These are phyloP conservation scores for Ectropis crepuscularia DNA, from an alignment of 2,888 invertebrate genomes.

Conservation along the genomic window DNA sequence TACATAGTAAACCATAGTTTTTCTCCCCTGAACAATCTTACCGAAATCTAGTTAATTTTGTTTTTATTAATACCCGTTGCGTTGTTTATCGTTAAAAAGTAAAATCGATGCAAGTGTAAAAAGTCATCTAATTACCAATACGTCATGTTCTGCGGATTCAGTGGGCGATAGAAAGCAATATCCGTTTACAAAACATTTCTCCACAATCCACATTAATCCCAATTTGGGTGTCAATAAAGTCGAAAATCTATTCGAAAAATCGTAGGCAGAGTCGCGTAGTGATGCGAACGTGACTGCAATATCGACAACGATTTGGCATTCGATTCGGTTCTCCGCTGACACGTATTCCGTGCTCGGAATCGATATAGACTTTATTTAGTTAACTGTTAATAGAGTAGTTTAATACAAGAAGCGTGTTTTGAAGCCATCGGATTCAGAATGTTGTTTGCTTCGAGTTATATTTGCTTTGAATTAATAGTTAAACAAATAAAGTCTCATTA, in stretches of 20 bases:
- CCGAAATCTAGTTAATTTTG: too few relatives aligned
- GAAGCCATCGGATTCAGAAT: conserved; percentile 5
- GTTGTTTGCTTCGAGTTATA: conserved; percentile 18
- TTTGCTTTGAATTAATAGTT: too few relatives aligned
- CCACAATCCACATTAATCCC: conserved; percentile 35
- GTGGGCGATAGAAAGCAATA: conserved; percentile 49
- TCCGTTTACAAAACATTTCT: conserved; percentile 24
- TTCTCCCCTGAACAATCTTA: too few relatives aligned
- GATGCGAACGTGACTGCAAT: conserved; percentile 63
- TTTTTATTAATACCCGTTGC: too few relatives aligned
- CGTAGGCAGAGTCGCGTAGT: conserved; percentile 53
- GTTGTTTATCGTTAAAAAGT: too few relatives aligned
- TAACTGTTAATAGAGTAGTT: conserved; percentile 47
- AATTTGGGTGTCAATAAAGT: conserved; percentile 25
- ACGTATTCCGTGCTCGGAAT: conserved; percentile 64
- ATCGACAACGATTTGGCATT: conserved; percentile 60
- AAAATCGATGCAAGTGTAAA: too few relatives aligned
- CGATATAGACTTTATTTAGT: conserved; percentile 41
- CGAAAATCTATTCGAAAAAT: conserved; percentile 37
- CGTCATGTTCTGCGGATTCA: conserved; percentile 11
- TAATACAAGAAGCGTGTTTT: conserved; percentile 17
- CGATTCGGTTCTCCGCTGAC: conserved; percentile 54
- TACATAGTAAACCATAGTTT: too few relatives aligned
- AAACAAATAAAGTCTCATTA: too few relatives aligned
- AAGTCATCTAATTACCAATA: too few relatives aligned